A percentile compares a stretch with the other conserved stretches of the same genome.
These are phyloP conservation scores for Lasioglossum lativentre DNA, from an alignment of 2,888 invertebrate genomes.

Conservation along the genomic window DNA sequence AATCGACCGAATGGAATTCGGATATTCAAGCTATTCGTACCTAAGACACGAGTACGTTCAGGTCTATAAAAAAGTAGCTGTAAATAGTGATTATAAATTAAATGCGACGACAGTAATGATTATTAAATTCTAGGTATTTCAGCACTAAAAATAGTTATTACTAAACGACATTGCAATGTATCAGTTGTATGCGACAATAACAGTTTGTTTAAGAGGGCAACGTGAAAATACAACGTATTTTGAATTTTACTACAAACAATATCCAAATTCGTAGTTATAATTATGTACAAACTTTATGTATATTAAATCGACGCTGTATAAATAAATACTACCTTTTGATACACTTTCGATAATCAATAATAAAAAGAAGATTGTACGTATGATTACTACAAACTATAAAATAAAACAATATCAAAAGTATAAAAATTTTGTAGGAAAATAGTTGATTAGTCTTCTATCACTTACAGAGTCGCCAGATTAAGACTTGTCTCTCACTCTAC, in stretches of 20 bases:
- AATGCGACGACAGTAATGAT: background rate
- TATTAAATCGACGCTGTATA: background rate
- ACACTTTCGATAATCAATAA: background rate
- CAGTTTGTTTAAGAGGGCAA: background rate
- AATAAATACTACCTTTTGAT: background rate
- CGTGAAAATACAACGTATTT: constrained; percentile 1
- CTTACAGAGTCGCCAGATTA: background rate
- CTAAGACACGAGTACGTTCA: background rate
- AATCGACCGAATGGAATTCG: background rate
- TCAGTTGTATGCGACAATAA: background rate
- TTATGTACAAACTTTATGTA: background rate
- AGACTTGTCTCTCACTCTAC: too few relatives aligned
- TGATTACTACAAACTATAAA: background rate
- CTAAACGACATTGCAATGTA: background rate
- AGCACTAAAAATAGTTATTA: background rate
- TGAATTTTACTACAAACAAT: background rate
- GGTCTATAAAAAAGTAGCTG: background rate
- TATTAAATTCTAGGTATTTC: background rate
- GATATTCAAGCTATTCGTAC: constrained; percentile 17
- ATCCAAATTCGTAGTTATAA: background rate
- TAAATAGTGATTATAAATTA: background rate
- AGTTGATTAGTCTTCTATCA: background rate
- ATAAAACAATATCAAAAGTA: background rate
- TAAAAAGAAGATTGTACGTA: background rate
- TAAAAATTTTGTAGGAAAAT: background rate